Evolutionary conservation across 2,113 vertebrate species (phyloP).

Genomic region (Manacus vitellinus): DNA sequence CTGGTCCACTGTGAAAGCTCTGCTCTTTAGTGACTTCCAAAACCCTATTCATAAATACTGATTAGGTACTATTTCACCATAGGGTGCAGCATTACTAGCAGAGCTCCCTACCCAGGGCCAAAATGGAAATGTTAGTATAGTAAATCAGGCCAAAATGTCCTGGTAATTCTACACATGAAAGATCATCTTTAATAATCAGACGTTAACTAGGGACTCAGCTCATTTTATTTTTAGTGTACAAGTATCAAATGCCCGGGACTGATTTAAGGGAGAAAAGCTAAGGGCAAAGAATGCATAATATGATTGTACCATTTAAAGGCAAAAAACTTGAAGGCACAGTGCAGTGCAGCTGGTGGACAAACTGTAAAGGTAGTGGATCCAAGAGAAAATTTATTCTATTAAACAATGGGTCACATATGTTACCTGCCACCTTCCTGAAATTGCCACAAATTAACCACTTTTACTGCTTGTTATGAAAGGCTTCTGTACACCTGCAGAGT

Average conservation of each 20-base stretch:
- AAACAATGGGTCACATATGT: neutral
- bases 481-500: neutral
- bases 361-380: neutral
- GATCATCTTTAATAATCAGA: conserved; percentile 71
- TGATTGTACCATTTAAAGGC: neutral
- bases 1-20: neutral
- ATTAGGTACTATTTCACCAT: conserved; percentile 71
- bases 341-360: neutral
- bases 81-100: conserved; percentile 28
- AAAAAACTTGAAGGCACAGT: neutral
- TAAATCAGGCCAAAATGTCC: conserved; percentile 69
- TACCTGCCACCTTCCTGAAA: neutral
- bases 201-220: conserved; percentile 43
- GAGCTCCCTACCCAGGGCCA: conserved; percentile 24
- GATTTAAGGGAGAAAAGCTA: conserved; percentile 3
- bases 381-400: neutral
- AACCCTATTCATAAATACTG: conserved; percentile 77
- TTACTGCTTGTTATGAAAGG: neutral
- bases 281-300: neutral
- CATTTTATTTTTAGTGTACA: conserved; percentile 12
- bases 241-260: conserved; percentile 34
- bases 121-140: conserved; percentile 67
- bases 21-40: conserved; percentile 73
- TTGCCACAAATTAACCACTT: neutral
- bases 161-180: conserved; percentile 49